Evolutionary conservation across 1,140 invertebrate genomes (phyloP).

Genomic region (Zophobas morio): DNA sequence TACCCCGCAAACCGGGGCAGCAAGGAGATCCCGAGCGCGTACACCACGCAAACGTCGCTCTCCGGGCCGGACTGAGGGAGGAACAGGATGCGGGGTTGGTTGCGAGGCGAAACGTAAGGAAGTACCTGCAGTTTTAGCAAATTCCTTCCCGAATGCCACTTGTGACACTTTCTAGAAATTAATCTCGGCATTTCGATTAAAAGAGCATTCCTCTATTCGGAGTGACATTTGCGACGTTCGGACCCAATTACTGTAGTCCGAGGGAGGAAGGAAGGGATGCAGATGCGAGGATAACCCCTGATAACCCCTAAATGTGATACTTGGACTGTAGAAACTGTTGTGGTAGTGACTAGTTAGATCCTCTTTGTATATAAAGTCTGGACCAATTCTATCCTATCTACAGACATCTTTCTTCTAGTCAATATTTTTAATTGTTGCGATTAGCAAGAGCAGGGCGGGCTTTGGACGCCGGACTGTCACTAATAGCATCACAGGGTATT

Average conservation of each 20-base stretch:
- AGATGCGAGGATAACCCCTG: background rate
- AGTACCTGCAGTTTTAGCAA: too few species aligned
- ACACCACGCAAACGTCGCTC: slow-evolving; percentile 62
- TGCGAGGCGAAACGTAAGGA: too few species aligned
- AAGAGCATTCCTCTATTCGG: slow-evolving; percentile 7
- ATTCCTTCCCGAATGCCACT: too few species aligned
- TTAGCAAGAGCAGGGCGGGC: background rate
- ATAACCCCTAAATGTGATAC: slow-evolving; percentile 21
- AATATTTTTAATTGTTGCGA: background rate
- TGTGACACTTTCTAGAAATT: too few species aligned
- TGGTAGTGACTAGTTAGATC: slow-evolving; percentile 13
- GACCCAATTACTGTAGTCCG: slow-evolving; percentile 9
- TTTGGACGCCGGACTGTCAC: background rate
- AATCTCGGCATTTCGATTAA: too few species aligned
- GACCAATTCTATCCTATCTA: slow-evolving; percentile 16
- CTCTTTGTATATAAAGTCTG: slow-evolving; percentile 11
- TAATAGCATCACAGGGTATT: slow-evolving; percentile 16
- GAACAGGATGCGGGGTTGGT: too few species aligned
- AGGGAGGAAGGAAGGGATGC: background rate
- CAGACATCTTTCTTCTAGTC: slow-evolving; percentile 27
- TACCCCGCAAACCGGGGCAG: slow-evolving; percentile 72
- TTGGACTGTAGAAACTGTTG: slow-evolving; percentile 14
- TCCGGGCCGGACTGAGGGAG: slow-evolving; percentile 54
- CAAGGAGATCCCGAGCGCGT: slow-evolving; percentile 62
- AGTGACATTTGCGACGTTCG: background rate